phyloP scores from a whole-genome alignment of 2,888 invertebrate species.

The Parochlus steinenii region DNA sequence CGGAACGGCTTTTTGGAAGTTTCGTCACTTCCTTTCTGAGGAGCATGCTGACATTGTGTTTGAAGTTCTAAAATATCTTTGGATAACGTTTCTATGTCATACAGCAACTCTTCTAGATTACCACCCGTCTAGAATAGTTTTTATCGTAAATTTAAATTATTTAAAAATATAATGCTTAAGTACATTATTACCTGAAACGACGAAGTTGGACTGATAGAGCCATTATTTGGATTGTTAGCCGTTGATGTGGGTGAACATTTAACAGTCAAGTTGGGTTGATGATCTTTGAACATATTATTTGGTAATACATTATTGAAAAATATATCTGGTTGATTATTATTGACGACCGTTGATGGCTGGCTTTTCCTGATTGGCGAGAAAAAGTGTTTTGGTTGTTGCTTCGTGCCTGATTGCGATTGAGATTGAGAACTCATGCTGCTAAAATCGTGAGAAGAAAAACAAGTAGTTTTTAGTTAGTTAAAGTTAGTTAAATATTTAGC shows the following conservation, averaged over 20 bases:
- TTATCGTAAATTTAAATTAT: not conserved
- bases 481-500: too few relatives aligned
- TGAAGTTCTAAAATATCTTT: constrained; percentile 28
- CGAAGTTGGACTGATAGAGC: constrained; percentile 11
- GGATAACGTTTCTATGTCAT: constrained; percentile 46
- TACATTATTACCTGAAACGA: constrained; percentile 14
- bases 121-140: constrained; percentile 37
- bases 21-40: not conserved
- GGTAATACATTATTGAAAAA: constrained; percentile 15
- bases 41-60: constrained; percentile 22
- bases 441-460: too few relatives aligned
- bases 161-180: constrained; percentile 13
- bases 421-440: too few relatives aligned
- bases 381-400: constrained; percentile 27
- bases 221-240: too few relatives aligned
- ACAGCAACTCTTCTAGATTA: constrained; percentile 48
- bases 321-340: constrained; percentile 12
- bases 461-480: too few relatives aligned
- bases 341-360: not conserved
- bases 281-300: constrained; percentile 10
- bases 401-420: constrained; percentile 10
- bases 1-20: constrained; percentile 23
- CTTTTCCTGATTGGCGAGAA: constrained; percentile 30
- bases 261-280: not conserved
- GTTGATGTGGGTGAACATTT: not conserved